These are phyloP conservation scores for Phataginus tetradactyla DNA, from an alignment of 2,797 vertebrate species.

Conservation along the genomic window DNA sequence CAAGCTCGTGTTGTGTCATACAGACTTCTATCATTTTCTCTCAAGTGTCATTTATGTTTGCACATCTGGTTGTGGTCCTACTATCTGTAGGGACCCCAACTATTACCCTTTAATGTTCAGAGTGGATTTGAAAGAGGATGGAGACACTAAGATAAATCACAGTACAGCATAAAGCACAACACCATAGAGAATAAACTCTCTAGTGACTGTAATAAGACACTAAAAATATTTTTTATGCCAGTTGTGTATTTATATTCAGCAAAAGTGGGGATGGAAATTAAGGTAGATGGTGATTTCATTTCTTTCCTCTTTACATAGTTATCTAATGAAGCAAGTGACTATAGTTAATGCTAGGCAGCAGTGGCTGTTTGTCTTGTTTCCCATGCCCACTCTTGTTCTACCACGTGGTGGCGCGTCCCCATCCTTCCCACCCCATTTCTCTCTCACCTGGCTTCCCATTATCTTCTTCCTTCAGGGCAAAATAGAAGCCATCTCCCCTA, in stretches of 20 bases:
- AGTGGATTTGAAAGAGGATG: background rate
- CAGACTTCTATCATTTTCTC: background rate
- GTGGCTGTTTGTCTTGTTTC: background rate
- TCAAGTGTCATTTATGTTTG: constrained; percentile 1
- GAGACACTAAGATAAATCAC: background rate
- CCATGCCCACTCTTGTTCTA: background rate
- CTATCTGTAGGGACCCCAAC: background rate
- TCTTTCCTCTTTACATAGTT: background rate
- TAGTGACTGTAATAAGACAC: background rate
- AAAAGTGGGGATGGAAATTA: constrained; percentile 20
- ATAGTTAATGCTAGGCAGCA: background rate
- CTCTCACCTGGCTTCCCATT: background rate
- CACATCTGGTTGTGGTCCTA: background rate
- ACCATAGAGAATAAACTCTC: background rate
- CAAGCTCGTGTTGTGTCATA: background rate
- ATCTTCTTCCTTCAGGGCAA: background rate
- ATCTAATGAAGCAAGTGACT: background rate
- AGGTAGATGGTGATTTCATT: background rate
- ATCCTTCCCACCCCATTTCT: background rate
- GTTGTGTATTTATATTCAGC: background rate
- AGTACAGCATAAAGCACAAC: background rate
- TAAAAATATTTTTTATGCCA: background rate
- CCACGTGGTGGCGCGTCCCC: background rate
- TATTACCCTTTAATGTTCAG: background rate
- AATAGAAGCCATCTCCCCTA: background rate